phyloP scores from a whole-genome alignment of 2,888 invertebrate genomes.

The Monopis laevigella region DNA sequence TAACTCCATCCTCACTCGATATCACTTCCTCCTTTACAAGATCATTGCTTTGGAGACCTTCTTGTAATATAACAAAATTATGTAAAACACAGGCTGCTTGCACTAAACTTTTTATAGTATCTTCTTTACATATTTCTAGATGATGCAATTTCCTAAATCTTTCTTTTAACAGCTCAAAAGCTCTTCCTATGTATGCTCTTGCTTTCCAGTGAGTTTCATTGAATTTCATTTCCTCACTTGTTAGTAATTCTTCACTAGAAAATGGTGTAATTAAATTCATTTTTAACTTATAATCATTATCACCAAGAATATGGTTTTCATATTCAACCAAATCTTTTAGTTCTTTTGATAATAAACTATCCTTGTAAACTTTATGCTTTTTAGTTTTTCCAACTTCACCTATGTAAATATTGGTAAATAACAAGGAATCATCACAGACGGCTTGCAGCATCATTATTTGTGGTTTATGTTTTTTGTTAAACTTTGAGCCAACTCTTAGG shows the following conservation, averaged over 20 bases:
- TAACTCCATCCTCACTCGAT: slow-evolving; percentile 42
- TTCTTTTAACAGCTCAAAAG: slow-evolving; percentile 47
- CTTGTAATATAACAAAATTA: slow-evolving; percentile 50
- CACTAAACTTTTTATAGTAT: slow-evolving; percentile 37
- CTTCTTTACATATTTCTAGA: slow-evolving; percentile 38
- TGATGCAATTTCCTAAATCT: slow-evolving; percentile 46
- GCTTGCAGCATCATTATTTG: slow-evolving; percentile 47
- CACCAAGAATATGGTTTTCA: slow-evolving; percentile 53
- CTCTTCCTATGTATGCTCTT: slow-evolving; percentile 42
- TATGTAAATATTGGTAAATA: slow-evolving; percentile 47
- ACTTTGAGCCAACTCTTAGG: slow-evolving; percentile 43
- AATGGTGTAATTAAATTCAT: slow-evolving; percentile 47
- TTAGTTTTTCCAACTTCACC: slow-evolving; percentile 40
- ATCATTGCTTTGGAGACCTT: slow-evolving; percentile 32
- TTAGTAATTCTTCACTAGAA: slow-evolving; percentile 39
- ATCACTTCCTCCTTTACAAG: slow-evolving; percentile 41
- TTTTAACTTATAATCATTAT: slow-evolving; percentile 43
- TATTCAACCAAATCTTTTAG: slow-evolving; percentile 45
- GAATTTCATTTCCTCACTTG: slow-evolving; percentile 55
- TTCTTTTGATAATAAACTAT: slow-evolving; percentile 38
- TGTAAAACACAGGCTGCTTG: slow-evolving; percentile 49
- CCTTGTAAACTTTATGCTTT: slow-evolving; percentile 45
- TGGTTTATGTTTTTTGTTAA: slow-evolving; percentile 31
- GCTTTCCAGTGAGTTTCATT: slow-evolving; percentile 54
- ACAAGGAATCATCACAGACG: slow-evolving; percentile 51